A percentile compares a stretch with the other conserved stretches of the same genome.
Conservation (phyloP, 2,797 vertebrate genomes). For the Heteromormyrus szaboi region DNA sequence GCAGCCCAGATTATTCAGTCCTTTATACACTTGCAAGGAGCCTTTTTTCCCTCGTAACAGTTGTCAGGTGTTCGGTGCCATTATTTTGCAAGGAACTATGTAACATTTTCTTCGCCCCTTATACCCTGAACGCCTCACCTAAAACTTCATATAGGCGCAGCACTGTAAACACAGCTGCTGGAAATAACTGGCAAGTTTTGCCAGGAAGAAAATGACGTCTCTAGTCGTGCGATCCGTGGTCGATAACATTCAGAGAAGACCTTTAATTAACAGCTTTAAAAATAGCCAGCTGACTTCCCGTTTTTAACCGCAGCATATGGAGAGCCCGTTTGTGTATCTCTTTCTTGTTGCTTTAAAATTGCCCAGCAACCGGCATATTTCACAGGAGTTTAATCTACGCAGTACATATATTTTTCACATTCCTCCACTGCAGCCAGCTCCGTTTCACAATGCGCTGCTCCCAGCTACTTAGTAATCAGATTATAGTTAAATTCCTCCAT, state of each 20-base stretch:
- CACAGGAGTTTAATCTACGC: slow-evolving; percentile 22
- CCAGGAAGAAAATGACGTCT: slow-evolving; percentile 10
- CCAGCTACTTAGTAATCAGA: slow-evolving; percentile 39
- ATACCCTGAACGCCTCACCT: not conserved
- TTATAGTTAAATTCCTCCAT: slow-evolving; percentile 33
- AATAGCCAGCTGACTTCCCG: slow-evolving; percentile 15
- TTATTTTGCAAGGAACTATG: not conserved
- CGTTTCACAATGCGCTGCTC: slow-evolving; percentile 32
- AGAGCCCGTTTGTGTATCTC: not conserved
- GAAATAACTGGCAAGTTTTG: not conserved
- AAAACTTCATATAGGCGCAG: not conserved
- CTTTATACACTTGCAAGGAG: not conserved
- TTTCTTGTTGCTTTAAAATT: not conserved
- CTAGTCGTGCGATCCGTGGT: slow-evolving; percentile 1
- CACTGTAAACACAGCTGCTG: not conserved
- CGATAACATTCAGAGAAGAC: slow-evolving; percentile 7
- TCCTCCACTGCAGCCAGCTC: slow-evolving; percentile 27
- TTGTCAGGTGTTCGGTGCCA: not conserved
- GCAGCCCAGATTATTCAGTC: not conserved
- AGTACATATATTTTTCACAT: slow-evolving; percentile 19
- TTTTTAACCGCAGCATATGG: slow-evolving; percentile 11
- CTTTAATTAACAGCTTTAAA: slow-evolving; percentile 22
- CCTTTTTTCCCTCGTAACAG: not conserved
- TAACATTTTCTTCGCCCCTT: not conserved
- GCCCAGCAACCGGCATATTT: slow-evolving; percentile 16